Evolutionary conservation across 2,888 invertebrate genomes (phyloP), one percentile per base, ranked within the genome.

Genomic region (Acrobasis repandana): DNA sequence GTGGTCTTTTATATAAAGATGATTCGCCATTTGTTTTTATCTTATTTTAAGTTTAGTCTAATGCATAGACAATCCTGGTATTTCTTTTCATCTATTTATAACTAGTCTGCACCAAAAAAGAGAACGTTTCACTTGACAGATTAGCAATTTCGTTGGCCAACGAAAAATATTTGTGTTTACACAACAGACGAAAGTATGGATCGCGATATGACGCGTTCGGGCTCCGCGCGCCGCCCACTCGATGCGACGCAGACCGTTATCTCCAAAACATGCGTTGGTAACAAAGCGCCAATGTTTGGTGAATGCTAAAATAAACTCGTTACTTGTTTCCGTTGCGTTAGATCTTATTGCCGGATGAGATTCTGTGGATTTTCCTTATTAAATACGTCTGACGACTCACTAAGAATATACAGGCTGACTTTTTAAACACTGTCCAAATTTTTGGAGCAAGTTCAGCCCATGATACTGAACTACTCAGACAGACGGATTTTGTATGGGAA

Each of bases 181-280:
- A 50, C 49, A 36, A 36, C 33, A 8, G 46, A 18, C 58, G 52
- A 34, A 59, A 46, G 28, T 52, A 51, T 60, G n/a, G 52, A 46
- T 52, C 18, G 58, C 9, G 11, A 18, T 46, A 52, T 51, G 46
- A 38, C 38, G 60, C 15, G 33, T 46, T 38, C 18, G 49, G 36
- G 4, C 48, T 38, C 38, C 54, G 38, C 18, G 38, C 38, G 54
- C 38, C 54, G 54, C 54, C 54, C 54, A 54, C 54, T 14, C 54
- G 38, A 11, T 54, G 54, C 54, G 54, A n/a, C 54, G 52, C 15
- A 18, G 54, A 4, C 28, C 38, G 38, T 20, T 54, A 54, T 54
- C 54, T 54, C 15, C 18, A 54, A 54, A 54, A 54, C 54, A 54
- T 54, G 2, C 11, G 28, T 5, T 16, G 11, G 28, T 33, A 52